Percentiles rank a stretch among this genome's conserved stretches.
These are phyloP conservation scores for Caerostris extrusa DNA, from an alignment of 1,140 invertebrate genomes.

Conservation along the genomic window DNA sequence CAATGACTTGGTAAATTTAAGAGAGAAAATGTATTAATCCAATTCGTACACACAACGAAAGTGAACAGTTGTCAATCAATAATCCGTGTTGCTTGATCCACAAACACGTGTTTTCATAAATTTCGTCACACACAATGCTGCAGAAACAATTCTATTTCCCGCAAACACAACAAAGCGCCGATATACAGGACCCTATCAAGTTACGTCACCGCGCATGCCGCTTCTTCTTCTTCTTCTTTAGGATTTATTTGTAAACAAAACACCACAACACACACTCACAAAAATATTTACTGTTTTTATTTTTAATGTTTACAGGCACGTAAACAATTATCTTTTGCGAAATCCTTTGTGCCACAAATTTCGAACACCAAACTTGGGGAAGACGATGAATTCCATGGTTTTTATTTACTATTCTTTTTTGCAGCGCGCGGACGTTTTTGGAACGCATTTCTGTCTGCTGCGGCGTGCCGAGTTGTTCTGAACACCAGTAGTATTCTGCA, in stretches of 20 bases:
- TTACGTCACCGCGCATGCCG: background rate
- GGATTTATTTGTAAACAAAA: slow-evolving; percentile 23
- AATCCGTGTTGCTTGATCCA: background rate
- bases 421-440: background rate
- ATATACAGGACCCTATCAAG: background rate
- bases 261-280: slow-evolving; percentile 7
- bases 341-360: slow-evolving; percentile 30
- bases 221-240: background rate
- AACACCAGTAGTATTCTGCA: background rate
- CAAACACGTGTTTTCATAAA: background rate
- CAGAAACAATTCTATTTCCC: background rate
- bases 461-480: background rate
- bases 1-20: background rate
- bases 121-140: background rate
- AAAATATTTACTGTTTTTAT: background rate
- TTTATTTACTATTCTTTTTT: background rate
- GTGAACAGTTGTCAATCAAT: background rate
- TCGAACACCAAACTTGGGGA: background rate
- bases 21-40: background rate
- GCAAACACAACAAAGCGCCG: slow-evolving; percentile 30
- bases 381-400: background rate
- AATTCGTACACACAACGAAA: background rate
- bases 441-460: background rate
- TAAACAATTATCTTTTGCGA: slow-evolving; percentile 5
- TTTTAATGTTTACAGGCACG: background rate